Evolutionary conservation across 2,888 invertebrate species (phyloP).

Genomic region (Meghimatium bilineatum): DNA sequence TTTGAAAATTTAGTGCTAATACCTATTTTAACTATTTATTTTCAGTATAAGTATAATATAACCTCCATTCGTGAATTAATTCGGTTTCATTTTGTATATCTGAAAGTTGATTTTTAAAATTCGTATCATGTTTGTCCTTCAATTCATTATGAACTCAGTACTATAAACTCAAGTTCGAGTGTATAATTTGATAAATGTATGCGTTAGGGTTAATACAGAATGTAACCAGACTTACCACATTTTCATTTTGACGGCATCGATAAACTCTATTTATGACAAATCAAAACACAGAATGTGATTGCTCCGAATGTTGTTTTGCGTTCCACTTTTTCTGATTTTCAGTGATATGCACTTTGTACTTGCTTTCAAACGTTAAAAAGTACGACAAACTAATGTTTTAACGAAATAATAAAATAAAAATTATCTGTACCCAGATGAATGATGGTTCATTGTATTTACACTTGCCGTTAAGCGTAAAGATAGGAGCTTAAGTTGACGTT

Average conservation of each 20-base stretch:
- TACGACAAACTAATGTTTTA: background rate
- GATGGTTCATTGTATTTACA: no score
- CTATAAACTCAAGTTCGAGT: no score
- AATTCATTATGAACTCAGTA: no score
- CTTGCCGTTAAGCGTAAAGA: no score
- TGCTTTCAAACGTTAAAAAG: background rate
- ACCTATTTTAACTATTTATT: no score
- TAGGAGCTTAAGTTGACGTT: no score
- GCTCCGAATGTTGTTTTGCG: background rate
- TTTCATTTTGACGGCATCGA: background rate
- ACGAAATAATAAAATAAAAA: constrained; percentile 16
- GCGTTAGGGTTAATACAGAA: background rate
- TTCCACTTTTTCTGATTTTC: background rate
- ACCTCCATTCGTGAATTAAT: background rate
- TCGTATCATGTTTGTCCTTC: no score
- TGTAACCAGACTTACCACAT: background rate
- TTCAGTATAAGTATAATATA: background rate
- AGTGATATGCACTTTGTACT: constrained; percentile 18
- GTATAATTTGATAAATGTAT: background rate
- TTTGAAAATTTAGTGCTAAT: no score
- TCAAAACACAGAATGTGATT: background rate
- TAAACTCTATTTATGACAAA: no score
- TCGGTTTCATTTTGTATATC: no score
- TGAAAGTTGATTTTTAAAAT: no score
- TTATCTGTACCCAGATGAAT: no score